A percentile compares a stretch with the other conserved stretches of the same genome.
Evolutionary conservation across 2,113 vertebrate genomes (phyloP).

Genomic region (Atrichornis clamosus): DNA sequence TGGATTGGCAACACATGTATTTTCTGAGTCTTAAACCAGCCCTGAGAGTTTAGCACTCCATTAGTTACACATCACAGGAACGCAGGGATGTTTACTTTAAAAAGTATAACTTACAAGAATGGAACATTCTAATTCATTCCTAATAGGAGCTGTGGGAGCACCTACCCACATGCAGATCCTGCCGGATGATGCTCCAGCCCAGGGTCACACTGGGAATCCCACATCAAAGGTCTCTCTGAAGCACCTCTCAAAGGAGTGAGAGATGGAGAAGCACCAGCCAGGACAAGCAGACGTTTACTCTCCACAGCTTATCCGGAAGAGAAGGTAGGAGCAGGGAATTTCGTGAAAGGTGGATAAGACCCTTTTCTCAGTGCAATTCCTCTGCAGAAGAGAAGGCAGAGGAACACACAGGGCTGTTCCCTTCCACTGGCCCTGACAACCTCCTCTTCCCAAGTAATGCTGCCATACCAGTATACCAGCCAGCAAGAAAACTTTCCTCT

Average conservation of each 20-base stretch:
- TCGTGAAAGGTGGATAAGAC: not conserved
- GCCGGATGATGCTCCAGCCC: not conserved
- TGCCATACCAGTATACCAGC: not conserved
- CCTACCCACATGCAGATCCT: not conserved
- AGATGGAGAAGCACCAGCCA: not conserved
- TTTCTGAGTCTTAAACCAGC: slow-evolving; percentile 79
- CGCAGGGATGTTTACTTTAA: slow-evolving; percentile 77
- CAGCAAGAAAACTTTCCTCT: not conserved
- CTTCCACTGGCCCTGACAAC: not conserved
- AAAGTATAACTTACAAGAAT: slow-evolving; percentile 77
- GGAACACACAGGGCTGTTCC: not conserved
- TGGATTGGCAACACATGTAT: slow-evolving; percentile 88
- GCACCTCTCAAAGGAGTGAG: not conserved
- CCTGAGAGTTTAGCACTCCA: slow-evolving; percentile 80
- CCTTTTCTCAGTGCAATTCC: not conserved
- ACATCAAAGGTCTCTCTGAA: slow-evolving; percentile 30
- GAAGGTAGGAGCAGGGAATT: not conserved
- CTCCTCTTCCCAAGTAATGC: not conserved
- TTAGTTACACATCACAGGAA: slow-evolving; percentile 79
- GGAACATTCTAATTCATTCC: slow-evolving; percentile 72
- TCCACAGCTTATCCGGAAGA: not conserved
- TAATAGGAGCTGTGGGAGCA: slow-evolving; percentile 21
- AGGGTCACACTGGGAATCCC: not conserved
- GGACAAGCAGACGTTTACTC: not conserved
- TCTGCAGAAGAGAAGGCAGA: not conserved